Percentiles rank a stretch among this genome's conserved stretches.
phyloP scores from a whole-genome alignment of 2,113 vertebrate species.

The Clarias gariepinus region DNA sequence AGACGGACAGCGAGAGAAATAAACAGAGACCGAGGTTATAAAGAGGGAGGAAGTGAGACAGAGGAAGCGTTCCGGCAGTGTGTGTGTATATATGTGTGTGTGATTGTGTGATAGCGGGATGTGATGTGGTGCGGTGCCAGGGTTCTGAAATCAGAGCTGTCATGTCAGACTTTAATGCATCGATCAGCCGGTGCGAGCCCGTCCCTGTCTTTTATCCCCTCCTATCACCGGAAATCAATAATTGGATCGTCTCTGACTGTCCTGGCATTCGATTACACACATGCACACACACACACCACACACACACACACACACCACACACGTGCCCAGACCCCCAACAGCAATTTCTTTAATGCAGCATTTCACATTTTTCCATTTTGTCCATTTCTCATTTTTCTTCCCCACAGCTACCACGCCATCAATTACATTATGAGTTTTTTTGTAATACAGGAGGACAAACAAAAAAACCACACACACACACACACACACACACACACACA shows the following conservation, averaged over 20 bases:
- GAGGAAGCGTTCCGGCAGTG: not conserved
- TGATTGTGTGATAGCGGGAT: slow-evolving; percentile 24
- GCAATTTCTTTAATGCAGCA: not conserved
- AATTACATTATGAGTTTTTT: not conserved
- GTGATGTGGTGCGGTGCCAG: slow-evolving; percentile 10
- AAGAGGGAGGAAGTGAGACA: not conserved
- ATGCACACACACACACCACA: slow-evolving; percentile 25
- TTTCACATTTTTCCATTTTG: not conserved
- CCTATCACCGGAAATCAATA: slow-evolving; percentile 52
- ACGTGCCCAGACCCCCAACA: not conserved
- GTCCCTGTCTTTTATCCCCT: slow-evolving; percentile 36
- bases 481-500: slow-evolving; percentile 25
- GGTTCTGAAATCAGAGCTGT: slow-evolving; percentile 53
- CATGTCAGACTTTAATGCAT: slow-evolving; percentile 43
- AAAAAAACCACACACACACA: not conserved
- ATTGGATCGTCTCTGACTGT: slow-evolving; percentile 42
- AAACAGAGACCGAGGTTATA: not conserved
- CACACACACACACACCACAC: slow-evolving; percentile 17
- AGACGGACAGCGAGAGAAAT: not conserved
- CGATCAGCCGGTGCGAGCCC: slow-evolving; percentile 42
- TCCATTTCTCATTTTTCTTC: not conserved
- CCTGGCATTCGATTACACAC: not conserved
- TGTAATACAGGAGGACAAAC: not conserved
- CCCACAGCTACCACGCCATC: not conserved
- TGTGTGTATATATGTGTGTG: too few species aligned